Conservation (phyloP, 2,113 vertebrate genomes). For the Panthera uncia region DNA sequence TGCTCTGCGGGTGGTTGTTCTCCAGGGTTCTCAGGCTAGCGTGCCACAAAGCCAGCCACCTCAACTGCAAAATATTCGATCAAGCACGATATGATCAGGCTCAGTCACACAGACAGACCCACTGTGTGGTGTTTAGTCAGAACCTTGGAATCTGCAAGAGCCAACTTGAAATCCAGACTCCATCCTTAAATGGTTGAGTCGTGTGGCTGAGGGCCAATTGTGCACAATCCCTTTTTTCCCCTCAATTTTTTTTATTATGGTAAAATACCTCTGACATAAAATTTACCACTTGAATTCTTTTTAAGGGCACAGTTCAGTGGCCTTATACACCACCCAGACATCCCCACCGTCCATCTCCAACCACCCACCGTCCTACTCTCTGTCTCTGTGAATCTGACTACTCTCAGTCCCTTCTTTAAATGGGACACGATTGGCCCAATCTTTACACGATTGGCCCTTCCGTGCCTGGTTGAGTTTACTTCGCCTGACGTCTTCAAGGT, state of each 20-base stretch:
- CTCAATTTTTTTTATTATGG: neutral
- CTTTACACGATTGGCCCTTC: neutral
- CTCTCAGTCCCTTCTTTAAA: neutral
- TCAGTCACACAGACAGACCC: neutral
- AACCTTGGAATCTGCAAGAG: neutral
- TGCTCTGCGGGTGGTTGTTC: neutral
- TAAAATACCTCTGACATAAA: neutral
- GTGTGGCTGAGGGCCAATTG: neutral
- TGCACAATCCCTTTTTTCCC: neutral
- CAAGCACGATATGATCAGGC: neutral
- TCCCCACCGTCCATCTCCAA: neutral
- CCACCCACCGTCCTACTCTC: no score
- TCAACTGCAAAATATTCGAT: neutral
- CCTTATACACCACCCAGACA: no score
- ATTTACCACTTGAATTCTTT: neutral
- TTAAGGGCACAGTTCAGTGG: neutral
- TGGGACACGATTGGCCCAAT: neutral
- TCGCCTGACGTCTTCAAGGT: neutral
- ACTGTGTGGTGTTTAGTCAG: neutral
- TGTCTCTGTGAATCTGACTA: neutral
- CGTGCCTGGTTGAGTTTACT: neutral
- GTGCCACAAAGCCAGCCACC: accelerated
- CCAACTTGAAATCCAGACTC: neutral
- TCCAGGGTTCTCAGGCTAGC: neutral
- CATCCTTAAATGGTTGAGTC: neutral